Conservation (phyloP, 92 coral and sea anemone species). For the Paragorgia papillata region DNA sequence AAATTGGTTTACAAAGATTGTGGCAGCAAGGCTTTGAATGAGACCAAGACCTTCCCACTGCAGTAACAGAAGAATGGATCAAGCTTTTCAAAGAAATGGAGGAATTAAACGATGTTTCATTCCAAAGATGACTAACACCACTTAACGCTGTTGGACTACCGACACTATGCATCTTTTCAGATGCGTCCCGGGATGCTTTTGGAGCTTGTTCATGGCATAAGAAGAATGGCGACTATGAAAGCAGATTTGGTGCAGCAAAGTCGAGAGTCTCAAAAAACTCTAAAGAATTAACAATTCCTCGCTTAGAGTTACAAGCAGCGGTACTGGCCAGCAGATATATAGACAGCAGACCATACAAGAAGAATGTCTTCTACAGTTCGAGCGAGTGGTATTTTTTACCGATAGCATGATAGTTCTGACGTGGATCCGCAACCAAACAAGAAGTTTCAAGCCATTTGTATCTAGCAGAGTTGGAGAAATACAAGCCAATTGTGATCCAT, state of each 20-base stretch:
- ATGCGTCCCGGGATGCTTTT: constrained; percentile 52
- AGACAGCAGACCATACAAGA: neutral
- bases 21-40: constrained; percentile 32
- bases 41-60: constrained; percentile 53
- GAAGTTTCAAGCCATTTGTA: constrained; percentile 56
- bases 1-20: constrained; percentile 44
- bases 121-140: constrained; percentile 59
- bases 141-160: constrained; percentile 46
- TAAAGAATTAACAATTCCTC: constrained; percentile 52
- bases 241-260: too few relatives aligned
- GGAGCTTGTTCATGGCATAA: constrained; percentile 51
- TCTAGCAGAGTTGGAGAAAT: constrained; percentile 61
- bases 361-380: constrained; percentile 44
- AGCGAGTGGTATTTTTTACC: constrained; percentile 32
- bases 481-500: constrained; percentile 60
- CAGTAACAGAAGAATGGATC: constrained; percentile 47
- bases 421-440: neutral
- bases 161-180: constrained; percentile 51
- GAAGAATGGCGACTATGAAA: constrained; percentile 7
- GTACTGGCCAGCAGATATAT: constrained; percentile 6
- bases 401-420: constrained; percentile 13
- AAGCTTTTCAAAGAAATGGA: constrained; percentile 36
- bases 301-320: constrained; percentile 48
- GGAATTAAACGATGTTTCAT: constrained; percentile 40
- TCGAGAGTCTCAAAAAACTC: constrained; percentile 2